Base-by-base conservation (phyloP, 1,140 invertebrate genomes). In the Vollenhovia emeryi region DNA sequence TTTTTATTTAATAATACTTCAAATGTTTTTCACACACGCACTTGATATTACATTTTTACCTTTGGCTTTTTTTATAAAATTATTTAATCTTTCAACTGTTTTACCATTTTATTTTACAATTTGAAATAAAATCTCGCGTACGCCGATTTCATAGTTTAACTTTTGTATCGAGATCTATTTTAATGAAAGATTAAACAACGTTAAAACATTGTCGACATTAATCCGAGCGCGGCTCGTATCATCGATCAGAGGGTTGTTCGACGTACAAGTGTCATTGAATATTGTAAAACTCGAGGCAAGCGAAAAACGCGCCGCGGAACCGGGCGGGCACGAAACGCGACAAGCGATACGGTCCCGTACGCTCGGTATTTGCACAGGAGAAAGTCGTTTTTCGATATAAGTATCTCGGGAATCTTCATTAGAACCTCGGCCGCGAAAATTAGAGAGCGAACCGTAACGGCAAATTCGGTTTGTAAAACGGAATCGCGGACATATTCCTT, bases 341-440 rank as follows among this genome's bases (percentile, higher is more conserved):
- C 21, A 33, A 24, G n/a, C 76, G 27, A 13, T 48, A 76, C 7
- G 60, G n/a, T 75, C 30, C 21, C n/a, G n/a, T 52, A 48, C 24
- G n/a, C 2, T 62, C 18, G n/a, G 40, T 88, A 75, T 89, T 85
- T 85, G 30, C 57, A 15, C 60, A 59, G 64, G 87, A 89, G 87
- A 89, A 86, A 89, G 87, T 52, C 30, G 74, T 88, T 85, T 85
- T 84, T 80, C 55, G 59, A 86, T 85, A 76, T 52, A 62, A 75
- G 9, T 43, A 27, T 74, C 8, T 45, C 11, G 30, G 30, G 55
- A 66, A 85, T 66, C 43, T 88, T 52, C 66, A 52, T 52, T 40
- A 57, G 50, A 40, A 48, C 21, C 27, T 55, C 8, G 6, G 8
- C 8, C 59, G 52, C 9, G 48, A 3, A 0, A 24, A 50, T 64